Evolutionary conservation across 2,888 invertebrate genomes (phyloP).

Genomic region (Bellardia bayeri): DNA sequence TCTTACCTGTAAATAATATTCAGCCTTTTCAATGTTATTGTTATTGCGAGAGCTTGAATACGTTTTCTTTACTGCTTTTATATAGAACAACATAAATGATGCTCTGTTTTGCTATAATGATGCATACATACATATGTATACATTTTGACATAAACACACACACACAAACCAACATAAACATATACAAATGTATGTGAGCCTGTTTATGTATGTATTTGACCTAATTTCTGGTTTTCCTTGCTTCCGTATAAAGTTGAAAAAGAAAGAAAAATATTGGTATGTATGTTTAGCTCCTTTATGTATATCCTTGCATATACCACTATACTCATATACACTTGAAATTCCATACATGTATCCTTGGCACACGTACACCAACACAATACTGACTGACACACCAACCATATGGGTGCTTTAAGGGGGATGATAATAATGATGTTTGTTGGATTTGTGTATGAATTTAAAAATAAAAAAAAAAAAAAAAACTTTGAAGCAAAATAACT

Average conservation of each 20-base stretch:
- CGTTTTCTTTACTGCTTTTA: neutral
- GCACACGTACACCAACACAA: neutral
- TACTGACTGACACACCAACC: neutral
- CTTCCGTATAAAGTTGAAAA: neutral
- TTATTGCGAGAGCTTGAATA: slow-evolving; percentile 25
- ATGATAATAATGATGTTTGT: slow-evolving; percentile 16
- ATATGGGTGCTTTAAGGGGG: slow-evolving; percentile 5
- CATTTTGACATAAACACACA: slow-evolving; percentile 9
- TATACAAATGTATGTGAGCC: neutral
- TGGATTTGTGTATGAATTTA: slow-evolving; percentile 14
- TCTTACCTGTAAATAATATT: neutral
- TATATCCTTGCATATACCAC: slow-evolving; percentile 20
- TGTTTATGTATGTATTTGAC: slow-evolving; percentile 60
- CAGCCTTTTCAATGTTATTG: slow-evolving; percentile 21
- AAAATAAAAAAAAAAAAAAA: slow-evolving; percentile 13
- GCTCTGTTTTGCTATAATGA: slow-evolving; percentile 18
- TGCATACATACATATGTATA: slow-evolving; percentile 15
- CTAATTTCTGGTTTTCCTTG: slow-evolving; percentile 64
- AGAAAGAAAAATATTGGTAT: slow-evolving; percentile 3
- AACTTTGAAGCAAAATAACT: slow-evolving; percentile 23
- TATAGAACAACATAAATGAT: slow-evolving; percentile 45
- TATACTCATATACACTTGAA: slow-evolving; percentile 54
- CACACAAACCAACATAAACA: neutral
- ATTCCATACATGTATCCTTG: slow-evolving; percentile 57
- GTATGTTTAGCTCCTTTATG: slow-evolving; percentile 27